Base-by-base conservation (phyloP, 1,140 invertebrate species). In the Saccostrea cuccullata region DNA sequence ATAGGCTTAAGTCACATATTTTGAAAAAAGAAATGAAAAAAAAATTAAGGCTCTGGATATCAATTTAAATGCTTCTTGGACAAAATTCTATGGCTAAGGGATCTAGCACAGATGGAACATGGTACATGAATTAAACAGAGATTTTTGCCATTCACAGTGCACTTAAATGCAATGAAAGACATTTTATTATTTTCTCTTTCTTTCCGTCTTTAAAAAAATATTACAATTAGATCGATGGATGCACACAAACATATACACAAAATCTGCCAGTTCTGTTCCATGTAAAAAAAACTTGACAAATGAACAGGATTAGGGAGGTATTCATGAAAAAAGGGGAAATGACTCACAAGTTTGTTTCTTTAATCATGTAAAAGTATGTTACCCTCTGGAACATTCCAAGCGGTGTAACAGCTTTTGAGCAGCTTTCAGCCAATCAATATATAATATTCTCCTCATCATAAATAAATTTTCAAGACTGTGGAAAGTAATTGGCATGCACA, bases 321-420 rank as follows among this genome's bases (percentile, higher is more conserved):
- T 67, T 73, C 26, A 11, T 8, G 26, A 23, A 26, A 73, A 30
- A 73, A 73, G 67, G 30, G 67, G 67, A 73, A 73, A 73, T 73
- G 67, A 73, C 67, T 73, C 67, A 73, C 67, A 73, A 73, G 23
- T 73, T 73, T 26, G 67, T 30, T 73, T 73, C 67, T 73, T 73
- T 58, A 58, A 11, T 58, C 11, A 11, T 58, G 56, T 58, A 58
- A 58, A 58, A 30, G 67, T 30, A 73, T 73, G 67, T 73, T 73
- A 26, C 67, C 67, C 13, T 20, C 60, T 73, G 9, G 26, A 73
- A 73, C 23, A 73, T 36, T 73, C 67, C 23, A 30, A 73, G 23
- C 67, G 30, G 67, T 73, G 67, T 23, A 73, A 73, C 67, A 73
- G 67, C 67, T 73, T 73, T 73, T 36, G 67, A 73, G 67, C 26